Conservation (phyloP, 2,888 invertebrate species). For the Ophion ventricosus region DNA sequence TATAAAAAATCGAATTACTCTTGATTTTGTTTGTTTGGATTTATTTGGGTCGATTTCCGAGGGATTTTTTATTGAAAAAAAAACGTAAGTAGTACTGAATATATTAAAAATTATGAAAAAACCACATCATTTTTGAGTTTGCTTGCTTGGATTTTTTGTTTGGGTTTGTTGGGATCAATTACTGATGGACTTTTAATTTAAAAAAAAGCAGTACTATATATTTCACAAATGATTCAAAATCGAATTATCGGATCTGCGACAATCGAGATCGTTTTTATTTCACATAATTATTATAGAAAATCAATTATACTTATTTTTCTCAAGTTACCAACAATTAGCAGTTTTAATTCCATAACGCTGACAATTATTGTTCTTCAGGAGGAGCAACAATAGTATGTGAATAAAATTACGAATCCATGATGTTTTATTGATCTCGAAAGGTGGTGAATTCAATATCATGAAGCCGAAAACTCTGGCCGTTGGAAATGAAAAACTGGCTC, state of each 20-base stretch:
- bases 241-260: not conserved
- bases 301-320: no score
- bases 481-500: slow-evolving; percentile 84
- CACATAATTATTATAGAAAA: not conserved
- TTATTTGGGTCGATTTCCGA: not conserved
- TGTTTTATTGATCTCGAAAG: slow-evolving; percentile 67
- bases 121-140: no score
- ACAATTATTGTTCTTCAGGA: not conserved
- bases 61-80: not conserved
- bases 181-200: not conserved
- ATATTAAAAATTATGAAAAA: not conserved
- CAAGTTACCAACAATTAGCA: not conserved
- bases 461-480: slow-evolving; percentile 85
- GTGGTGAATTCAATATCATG: slow-evolving; percentile 85
- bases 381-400: not conserved
- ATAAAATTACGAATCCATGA: not conserved
- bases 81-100: not conserved
- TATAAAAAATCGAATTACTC: not conserved
- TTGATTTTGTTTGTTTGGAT: not conserved
- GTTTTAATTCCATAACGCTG: not conserved
- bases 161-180: not conserved
- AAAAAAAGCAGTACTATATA: not conserved
- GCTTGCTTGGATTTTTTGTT: not conserved
- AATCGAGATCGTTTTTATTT: not conserved
- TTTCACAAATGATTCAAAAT: not conserved